Evolutionary conservation across 2,888 invertebrate species (phyloP).

Genomic region (Apotomis betuletana): DNA sequence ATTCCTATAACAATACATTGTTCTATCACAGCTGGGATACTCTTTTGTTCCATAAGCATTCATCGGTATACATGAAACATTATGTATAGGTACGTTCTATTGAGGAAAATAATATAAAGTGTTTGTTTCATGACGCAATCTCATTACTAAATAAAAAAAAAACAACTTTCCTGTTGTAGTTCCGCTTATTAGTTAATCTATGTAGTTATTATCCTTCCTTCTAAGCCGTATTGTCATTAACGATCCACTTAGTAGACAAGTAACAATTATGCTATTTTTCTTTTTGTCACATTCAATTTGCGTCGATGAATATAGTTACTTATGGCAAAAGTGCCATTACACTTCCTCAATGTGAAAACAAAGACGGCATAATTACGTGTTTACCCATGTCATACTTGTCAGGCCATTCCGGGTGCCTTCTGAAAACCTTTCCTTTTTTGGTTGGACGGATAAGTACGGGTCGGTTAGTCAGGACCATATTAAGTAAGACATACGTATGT

Average conservation of each 20-base stretch:
- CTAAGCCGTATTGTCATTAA: neutral
- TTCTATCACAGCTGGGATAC: conserved; percentile 22
- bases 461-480: neutral
- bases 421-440: conserved; percentile 17
- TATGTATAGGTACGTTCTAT: conserved; percentile 20
- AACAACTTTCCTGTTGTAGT: conserved; percentile 15
- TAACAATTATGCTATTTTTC: neutral
- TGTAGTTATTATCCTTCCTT: conserved; percentile 18
- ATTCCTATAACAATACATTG: conserved; percentile 14
- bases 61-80: conserved; percentile 12
- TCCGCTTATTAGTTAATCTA: conserved; percentile 17
- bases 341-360: conserved; percentile 7
- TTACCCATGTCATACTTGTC: conserved; percentile 31
- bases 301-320: neutral
- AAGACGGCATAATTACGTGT: conserved; percentile 16
- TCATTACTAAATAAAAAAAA: conserved; percentile 25
- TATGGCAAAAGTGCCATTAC: conserved; percentile 4
- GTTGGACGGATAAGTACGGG: neutral
- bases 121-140: conserved; percentile 21
- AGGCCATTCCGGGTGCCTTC: conserved; percentile 5
- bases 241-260: neutral
- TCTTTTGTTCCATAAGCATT: conserved; percentile 14
- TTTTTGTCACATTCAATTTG: neutral
- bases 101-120: conserved; percentile 18
- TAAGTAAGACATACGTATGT: neutral